Evolutionary conservation across 53 echinoderm and acorn worm genomes (phyloP).

Genomic region (Actinopyga echinites): DNA sequence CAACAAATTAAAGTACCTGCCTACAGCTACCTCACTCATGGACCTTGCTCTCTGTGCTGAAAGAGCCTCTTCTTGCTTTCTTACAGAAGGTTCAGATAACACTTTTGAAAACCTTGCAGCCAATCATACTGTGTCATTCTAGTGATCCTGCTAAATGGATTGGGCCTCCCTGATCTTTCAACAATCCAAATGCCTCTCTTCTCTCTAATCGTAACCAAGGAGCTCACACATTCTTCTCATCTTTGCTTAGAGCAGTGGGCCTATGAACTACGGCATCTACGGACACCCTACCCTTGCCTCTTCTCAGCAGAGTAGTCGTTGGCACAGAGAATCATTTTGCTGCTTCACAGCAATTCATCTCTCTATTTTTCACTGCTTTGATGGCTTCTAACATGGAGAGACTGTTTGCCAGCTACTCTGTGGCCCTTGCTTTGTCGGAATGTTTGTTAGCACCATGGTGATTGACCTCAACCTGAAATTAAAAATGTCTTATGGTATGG

Average conservation of each 20-base stretch:
- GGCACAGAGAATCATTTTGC: slow-evolving; percentile 46
- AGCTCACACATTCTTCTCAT: slow-evolving; percentile 25
- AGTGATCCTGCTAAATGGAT: slow-evolving; percentile 47
- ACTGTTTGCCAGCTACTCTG: not conserved
- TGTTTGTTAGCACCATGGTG: no score
- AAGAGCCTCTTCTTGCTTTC: slow-evolving; percentile 59
- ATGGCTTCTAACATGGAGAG: not conserved
- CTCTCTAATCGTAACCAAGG: slow-evolving; percentile 58
- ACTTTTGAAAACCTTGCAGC: slow-evolving; percentile 41
- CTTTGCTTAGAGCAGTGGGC: slow-evolving; percentile 53
- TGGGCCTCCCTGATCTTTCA: slow-evolving; percentile 33
- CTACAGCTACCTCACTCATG: slow-evolving; percentile 57
- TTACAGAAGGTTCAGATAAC: slow-evolving; percentile 41
- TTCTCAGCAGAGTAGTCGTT: slow-evolving; percentile 41
- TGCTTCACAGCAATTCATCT: slow-evolving; percentile 40
- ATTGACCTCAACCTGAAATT: no score
- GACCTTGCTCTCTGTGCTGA: slow-evolving; percentile 52
- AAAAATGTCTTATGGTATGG: no score
- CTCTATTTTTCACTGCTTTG: slow-evolving; percentile 27
- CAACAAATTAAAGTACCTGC: slow-evolving; percentile 42
- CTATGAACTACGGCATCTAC: slow-evolving; percentile 38
- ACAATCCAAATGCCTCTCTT: slow-evolving; percentile 54
- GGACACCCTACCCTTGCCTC: slow-evolving; percentile 44
- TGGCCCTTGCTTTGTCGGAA: slow-evolving; percentile 1
- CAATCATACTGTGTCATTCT: slow-evolving; percentile 59